phyloP scores from a whole-genome alignment of 2,888 invertebrate species.

The Nebria brevicollis region DNA sequence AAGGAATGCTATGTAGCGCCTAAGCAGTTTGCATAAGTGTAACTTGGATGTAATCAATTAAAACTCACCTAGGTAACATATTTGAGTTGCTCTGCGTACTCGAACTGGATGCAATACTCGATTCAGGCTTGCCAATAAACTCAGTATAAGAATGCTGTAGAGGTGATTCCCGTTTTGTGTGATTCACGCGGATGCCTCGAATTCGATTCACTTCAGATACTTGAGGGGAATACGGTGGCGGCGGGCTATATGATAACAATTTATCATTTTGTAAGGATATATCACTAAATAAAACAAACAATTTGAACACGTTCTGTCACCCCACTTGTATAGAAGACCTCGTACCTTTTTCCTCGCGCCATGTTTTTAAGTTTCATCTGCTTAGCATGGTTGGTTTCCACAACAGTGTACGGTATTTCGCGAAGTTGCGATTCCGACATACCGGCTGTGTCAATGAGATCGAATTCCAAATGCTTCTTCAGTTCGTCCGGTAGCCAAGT shows the following conservation, averaged over 20 bases:
- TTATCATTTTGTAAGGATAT: slow-evolving; percentile 50
- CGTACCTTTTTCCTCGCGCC: slow-evolving; percentile 50
- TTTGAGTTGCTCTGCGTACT: slow-evolving; percentile 52
- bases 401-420: slow-evolving; percentile 90
- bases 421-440: slow-evolving; percentile 88
- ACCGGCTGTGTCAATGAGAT: slow-evolving; percentile 86
- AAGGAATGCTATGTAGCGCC: not conserved
- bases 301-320: not conserved
- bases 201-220: slow-evolving; percentile 55
- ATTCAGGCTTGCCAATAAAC: slow-evolving; percentile 50
- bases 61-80: slow-evolving; percentile 52
- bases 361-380: slow-evolving; percentile 67
- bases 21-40: not conserved
- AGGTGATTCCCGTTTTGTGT: slow-evolving; percentile 50
- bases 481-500: slow-evolving; percentile 80
- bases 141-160: slow-evolving; percentile 48
- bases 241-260: slow-evolving; percentile 59
- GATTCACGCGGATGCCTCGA: slow-evolving; percentile 50
- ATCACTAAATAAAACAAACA: slow-evolving; percentile 47
- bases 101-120: slow-evolving; percentile 52
- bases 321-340: not conserved
- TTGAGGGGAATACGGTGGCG: slow-evolving; percentile 62
- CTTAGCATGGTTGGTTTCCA: slow-evolving; percentile 76
- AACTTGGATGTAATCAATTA: not conserved
- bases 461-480: slow-evolving; percentile 88